Conservation (phyloP, 2,113 vertebrate species). For the Dicaeum eximium region DNA sequence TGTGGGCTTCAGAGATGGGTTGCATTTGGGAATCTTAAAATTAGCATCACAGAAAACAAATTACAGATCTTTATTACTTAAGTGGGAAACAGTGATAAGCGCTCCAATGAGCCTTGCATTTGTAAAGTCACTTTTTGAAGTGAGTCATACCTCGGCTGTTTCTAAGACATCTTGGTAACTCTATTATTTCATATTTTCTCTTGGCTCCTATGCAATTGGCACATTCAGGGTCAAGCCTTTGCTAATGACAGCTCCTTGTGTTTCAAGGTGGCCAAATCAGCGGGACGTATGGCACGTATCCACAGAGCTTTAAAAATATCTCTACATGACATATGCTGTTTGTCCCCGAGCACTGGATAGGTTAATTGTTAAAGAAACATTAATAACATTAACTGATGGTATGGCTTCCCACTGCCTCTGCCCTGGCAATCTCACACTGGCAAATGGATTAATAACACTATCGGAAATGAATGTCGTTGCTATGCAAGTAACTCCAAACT, state of each 20-base stretch:
- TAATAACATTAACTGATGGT: slow-evolving; percentile 55
- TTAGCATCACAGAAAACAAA: background rate
- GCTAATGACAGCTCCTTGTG: background rate
- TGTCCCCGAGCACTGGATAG: slow-evolving; percentile 44
- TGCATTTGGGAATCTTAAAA: background rate
- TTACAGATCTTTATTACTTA: background rate
- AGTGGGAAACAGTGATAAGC: background rate
- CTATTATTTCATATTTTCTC: slow-evolving; percentile 14
- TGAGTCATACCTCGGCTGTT: background rate
- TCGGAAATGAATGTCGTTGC: slow-evolving; percentile 68
- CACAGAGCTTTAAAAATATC: slow-evolving; percentile 55
- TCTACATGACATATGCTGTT: slow-evolving; percentile 34
- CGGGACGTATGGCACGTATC: background rate
- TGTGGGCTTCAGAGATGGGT: background rate
- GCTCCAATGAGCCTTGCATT: background rate
- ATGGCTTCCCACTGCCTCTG: slow-evolving; percentile 47
- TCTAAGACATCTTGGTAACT: background rate
- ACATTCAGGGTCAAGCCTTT: background rate
- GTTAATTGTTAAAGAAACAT: slow-evolving; percentile 64
- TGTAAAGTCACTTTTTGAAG: slow-evolving; percentile 4
- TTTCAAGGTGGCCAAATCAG: slow-evolving; percentile 32
- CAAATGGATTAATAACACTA: slow-evolving; percentile 75
- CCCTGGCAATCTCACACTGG: slow-evolving; percentile 49
- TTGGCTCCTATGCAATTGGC: background rate
- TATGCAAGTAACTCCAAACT: slow-evolving; percentile 70